Conservation (phyloP, 2,888 invertebrate species). For the Halictus ligatus region DNA sequence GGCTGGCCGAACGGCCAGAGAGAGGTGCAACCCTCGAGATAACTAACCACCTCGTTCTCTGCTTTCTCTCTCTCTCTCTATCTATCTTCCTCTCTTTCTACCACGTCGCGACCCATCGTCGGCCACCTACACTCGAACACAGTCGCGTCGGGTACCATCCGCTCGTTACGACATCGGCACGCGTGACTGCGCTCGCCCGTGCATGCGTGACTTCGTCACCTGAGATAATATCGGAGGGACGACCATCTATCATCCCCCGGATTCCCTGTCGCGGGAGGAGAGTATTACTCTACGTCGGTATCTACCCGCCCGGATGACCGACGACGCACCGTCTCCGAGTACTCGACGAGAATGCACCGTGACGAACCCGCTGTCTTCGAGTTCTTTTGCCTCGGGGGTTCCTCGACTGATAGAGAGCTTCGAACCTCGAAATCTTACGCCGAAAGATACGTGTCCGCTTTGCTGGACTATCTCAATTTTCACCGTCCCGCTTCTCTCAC, state of each 20-base stretch:
- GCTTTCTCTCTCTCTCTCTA: background rate
- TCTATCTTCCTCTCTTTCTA: background rate
- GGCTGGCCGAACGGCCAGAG: conserved; percentile 33
- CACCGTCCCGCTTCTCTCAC: background rate
- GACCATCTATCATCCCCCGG: conserved; percentile 69
- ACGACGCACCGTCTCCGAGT: conserved; percentile 35
- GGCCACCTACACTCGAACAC: conserved; percentile 60
- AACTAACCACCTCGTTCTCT: conserved; percentile 61
- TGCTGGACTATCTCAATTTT: background rate
- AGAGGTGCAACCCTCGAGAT: conserved; percentile 63
- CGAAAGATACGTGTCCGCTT: background rate
- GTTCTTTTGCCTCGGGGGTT: background rate
- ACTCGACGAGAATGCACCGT: conserved; percentile 39
- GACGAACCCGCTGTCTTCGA: conserved; percentile 57
- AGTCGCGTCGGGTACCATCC: conserved; percentile 24
- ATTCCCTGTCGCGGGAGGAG: conserved; percentile 42
- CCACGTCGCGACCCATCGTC: background rate
- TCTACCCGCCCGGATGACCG: conserved; percentile 19
- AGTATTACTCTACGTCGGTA: conserved; percentile 15
- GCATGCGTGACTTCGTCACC: conserved; percentile 75
- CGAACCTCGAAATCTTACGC: background rate
- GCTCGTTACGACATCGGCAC: conserved; percentile 64
- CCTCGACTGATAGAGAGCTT: background rate
- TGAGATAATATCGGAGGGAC: conserved; percentile 72
- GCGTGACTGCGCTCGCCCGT: conserved; percentile 56